Percentiles rank a stretch among this genome's conserved stretches.
Conservation (phyloP, 2,113 vertebrate genomes). For the Coryphaenoides rupestris region DNA sequence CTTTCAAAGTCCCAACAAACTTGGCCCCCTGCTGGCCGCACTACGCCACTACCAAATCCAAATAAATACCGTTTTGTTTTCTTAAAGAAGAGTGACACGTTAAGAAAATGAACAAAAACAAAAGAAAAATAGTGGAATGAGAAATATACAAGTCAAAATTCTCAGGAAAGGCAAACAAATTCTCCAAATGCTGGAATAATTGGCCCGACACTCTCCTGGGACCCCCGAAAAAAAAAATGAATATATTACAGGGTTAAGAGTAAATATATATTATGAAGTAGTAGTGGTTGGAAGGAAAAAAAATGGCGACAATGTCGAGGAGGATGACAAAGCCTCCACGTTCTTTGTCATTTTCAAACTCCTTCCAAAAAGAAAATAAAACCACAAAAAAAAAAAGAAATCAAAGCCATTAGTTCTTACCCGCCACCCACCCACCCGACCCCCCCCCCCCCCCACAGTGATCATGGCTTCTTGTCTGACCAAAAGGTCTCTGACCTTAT, state of each 20-base stretch:
- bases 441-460: constrained; percentile 18
- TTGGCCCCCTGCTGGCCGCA: too few relatives aligned
- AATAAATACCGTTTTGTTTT: constrained; percentile 65
- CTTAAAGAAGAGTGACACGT: too few relatives aligned
- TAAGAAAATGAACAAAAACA: too few relatives aligned
- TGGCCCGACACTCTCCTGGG: too few relatives aligned
- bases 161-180: background rate
- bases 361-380: constrained; percentile 18
- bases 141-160: background rate
- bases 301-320: constrained; percentile 32
- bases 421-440: too few relatives aligned
- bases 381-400: too few relatives aligned
- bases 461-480: too few relatives aligned
- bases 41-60: constrained; percentile 36
- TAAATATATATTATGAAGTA: background rate
- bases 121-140: background rate
- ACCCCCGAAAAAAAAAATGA: background rate
- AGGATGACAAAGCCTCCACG: constrained; percentile 25
- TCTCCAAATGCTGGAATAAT: background rate
- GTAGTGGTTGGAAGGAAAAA: constrained; percentile 20
- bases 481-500: too few relatives aligned
- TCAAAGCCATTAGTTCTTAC: too few relatives aligned
- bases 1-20: constrained; percentile 15
- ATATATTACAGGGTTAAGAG: background rate
- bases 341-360: constrained; percentile 30